These are phyloP conservation scores for Marisa cornuarietis DNA, from an alignment of 1,140 invertebrate genomes.

Conservation along the genomic window DNA sequence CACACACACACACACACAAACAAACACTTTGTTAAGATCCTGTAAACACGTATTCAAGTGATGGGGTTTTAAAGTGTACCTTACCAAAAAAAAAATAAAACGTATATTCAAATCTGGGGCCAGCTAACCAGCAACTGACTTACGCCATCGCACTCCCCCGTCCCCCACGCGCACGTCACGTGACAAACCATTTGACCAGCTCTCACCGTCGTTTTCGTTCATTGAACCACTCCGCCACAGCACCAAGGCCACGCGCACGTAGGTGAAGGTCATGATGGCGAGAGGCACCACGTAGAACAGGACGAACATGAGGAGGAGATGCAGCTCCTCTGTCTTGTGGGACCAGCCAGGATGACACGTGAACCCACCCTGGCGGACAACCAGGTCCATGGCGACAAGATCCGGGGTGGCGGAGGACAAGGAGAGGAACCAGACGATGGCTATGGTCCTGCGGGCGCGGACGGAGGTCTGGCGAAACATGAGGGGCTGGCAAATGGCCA, in stretches of 20 bases:
- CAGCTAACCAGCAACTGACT: background rate
- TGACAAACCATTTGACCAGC: background rate
- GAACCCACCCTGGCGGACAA: background rate
- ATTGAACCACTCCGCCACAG: slow-evolving; percentile 73
- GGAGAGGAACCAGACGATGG: slow-evolving; percentile 76
- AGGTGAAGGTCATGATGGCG: slow-evolving; percentile 84
- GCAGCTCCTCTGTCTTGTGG: slow-evolving; percentile 66
- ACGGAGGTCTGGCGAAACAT: slow-evolving; percentile 79
- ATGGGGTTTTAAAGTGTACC: too few relatives aligned
- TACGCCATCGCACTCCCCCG: background rate
- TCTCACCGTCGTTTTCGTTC: slow-evolving; percentile 28
- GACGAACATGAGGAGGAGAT: slow-evolving; percentile 75
- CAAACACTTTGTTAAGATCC: background rate
- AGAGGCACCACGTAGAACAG: slow-evolving; percentile 81
- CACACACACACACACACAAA: slow-evolving; percentile 6
- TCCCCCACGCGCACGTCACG: background rate
- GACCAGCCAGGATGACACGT: slow-evolving; percentile 32
- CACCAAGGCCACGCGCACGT: slow-evolving; percentile 83
- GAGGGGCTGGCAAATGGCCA: slow-evolving; percentile 89
- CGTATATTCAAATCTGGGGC: too few relatives aligned
- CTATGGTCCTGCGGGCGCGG: slow-evolving; percentile 78
- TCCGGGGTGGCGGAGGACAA: slow-evolving; percentile 28
- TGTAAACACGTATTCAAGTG: too few relatives aligned
- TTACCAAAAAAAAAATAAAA: too few relatives aligned
- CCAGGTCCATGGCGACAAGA: slow-evolving; percentile 13